Conservation (phyloP, 2,113 vertebrate species). For the Noctilio leporinus region DNA sequence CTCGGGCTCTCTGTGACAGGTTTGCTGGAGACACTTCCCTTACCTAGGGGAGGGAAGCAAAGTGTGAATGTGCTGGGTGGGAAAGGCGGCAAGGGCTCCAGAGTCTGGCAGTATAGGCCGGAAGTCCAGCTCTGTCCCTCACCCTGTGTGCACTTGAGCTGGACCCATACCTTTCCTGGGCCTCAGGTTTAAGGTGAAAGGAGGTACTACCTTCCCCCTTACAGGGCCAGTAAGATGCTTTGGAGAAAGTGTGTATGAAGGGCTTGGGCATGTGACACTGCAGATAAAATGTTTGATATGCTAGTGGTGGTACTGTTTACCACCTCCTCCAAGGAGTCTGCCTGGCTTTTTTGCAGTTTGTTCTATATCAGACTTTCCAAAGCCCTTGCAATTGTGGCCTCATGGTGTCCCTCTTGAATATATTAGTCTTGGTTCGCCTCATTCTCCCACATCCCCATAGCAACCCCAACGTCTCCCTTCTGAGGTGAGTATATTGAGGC, state of each 20-base stretch:
- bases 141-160: neutral
- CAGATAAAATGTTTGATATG: neutral
- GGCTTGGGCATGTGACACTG: neutral
- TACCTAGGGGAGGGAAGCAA: neutral
- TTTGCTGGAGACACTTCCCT: fast-evolving
- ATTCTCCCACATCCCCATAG: neutral
- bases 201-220: neutral
- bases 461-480: neutral
- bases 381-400: neutral
- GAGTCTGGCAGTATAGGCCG: neutral
- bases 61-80: neutral
- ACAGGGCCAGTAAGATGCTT: neutral
- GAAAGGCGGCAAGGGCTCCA: neutral
- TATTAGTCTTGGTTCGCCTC: neutral
- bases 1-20: fast-evolving
- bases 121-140: neutral
- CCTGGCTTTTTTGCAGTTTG: neutral
- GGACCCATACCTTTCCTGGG: neutral
- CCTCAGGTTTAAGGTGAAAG: neutral
- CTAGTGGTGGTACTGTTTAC: neutral
- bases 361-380: neutral
- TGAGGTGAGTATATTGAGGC: neutral
- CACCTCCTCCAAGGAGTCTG: neutral
- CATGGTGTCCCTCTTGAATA: neutral
- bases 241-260: neutral